These are phyloP conservation scores for Marronus borbonicus DNA, from an alignment of 2,888 invertebrate species.

Conservation along the genomic window DNA sequence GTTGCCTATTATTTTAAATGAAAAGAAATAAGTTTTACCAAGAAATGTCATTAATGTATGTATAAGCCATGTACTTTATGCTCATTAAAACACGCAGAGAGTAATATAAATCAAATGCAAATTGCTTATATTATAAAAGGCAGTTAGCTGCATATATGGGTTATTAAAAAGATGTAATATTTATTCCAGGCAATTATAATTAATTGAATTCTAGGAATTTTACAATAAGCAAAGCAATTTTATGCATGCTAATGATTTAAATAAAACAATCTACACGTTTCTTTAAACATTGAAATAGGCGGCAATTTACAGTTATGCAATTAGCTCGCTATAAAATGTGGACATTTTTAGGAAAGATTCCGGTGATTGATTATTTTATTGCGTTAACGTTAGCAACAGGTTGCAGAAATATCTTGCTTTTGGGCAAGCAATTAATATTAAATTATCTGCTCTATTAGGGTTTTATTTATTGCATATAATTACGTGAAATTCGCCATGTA, in stretches of 20 bases:
- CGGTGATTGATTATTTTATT: neutral
- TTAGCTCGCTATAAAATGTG: neutral
- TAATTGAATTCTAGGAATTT: slow-evolving; percentile 40
- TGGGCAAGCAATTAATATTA: neutral
- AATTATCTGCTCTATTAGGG: neutral
- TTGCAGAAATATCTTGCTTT: neutral
- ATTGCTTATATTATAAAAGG: slow-evolving; percentile 34
- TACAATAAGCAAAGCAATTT: slow-evolving; percentile 35
- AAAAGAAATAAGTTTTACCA: neutral
- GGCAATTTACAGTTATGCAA: slow-evolving; percentile 22
- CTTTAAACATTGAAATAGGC: slow-evolving; percentile 4
- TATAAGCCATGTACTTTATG: neutral
- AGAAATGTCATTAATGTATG: slow-evolving; percentile 2
- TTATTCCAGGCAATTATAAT: slow-evolving; percentile 31
- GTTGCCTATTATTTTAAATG: slow-evolving; percentile 14
- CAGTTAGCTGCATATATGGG: slow-evolving; percentile 14
- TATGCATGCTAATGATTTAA: slow-evolving; percentile 28
- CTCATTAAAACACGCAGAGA: slow-evolving; percentile 23
- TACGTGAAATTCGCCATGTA: neutral
- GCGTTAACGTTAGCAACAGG: neutral
- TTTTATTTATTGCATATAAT: slow-evolving; percentile 8
- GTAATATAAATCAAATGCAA: slow-evolving; percentile 37
- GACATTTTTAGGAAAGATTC: neutral
- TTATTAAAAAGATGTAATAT: slow-evolving; percentile 34
- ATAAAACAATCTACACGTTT: slow-evolving; percentile 30